phyloP scores from a whole-genome alignment of 2,888 invertebrate genomes.

The Drosophila crucigera region DNA sequence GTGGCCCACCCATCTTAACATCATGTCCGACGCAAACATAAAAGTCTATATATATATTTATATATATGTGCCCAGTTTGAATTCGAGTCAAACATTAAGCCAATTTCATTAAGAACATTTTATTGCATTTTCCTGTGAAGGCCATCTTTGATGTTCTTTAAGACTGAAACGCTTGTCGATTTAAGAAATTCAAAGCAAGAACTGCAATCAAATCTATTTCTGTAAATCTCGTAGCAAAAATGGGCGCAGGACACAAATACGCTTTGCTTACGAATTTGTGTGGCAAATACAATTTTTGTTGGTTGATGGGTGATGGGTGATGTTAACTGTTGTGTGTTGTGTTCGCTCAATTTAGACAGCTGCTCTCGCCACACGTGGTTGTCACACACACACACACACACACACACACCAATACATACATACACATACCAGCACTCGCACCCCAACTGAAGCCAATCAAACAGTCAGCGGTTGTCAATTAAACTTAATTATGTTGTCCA shows the following conservation, averaged over 20 bases:
- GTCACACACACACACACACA: constrained; percentile 8
- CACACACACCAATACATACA: background rate
- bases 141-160: background rate
- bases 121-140: background rate
- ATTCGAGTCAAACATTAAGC: background rate
- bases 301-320: background rate
- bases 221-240: background rate
- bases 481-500: constrained; percentile 78
- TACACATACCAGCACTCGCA: constrained; percentile 3
- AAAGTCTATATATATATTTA: background rate
- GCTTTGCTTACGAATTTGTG: background rate
- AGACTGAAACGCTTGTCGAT: background rate
- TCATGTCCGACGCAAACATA: background rate
- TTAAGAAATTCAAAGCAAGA: background rate
- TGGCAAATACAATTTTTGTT: background rate
- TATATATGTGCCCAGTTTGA: background rate
- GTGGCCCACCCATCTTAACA: background rate
- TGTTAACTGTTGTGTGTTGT: background rate
- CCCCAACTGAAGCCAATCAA: constrained; percentile 63
- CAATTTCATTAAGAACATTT: background rate
- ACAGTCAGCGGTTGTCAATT: constrained; percentile 79
- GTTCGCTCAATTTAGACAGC: background rate
- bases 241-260: background rate
- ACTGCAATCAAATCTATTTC: background rate
- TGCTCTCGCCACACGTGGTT: constrained; percentile 21